Percentiles rank a stretch among this genome's conserved stretches.
These are phyloP conservation scores for Calcarius lapponicus DNA, from an alignment of 2,797 vertebrate genomes.

Conservation along the genomic window DNA sequence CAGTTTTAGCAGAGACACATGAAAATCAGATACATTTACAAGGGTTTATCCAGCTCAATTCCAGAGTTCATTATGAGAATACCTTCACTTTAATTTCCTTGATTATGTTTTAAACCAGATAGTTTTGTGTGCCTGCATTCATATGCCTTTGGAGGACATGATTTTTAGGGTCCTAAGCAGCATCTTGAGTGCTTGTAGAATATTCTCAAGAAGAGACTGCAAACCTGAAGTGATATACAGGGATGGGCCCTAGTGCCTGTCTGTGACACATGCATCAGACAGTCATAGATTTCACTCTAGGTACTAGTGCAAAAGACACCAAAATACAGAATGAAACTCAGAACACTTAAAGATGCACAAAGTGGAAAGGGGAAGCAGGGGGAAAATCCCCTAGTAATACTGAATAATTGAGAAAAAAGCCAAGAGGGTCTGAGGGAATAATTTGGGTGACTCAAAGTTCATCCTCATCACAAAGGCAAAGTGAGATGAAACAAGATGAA, in stretches of 20 bases:
- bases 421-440: background rate
- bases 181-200: background rate
- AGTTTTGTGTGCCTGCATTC: background rate
- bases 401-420: background rate
- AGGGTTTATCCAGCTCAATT: background rate
- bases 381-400: background rate
- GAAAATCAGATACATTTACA: constrained; percentile 2
- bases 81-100: background rate
- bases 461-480: background rate
- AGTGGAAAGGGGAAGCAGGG: background rate
- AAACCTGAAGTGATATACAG: background rate
- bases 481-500: background rate
- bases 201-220: background rate
- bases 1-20: background rate
- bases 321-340: background rate
- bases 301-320: background rate
- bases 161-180: background rate
- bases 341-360: background rate
- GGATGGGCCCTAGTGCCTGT: background rate
- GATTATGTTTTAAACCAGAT: background rate
- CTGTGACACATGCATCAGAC: background rate
- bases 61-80: background rate
- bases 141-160: background rate
- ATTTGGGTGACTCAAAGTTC: background rate
- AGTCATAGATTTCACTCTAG: background rate